Evolutionary conservation across 1,140 invertebrate species (phyloP).

Genomic region (Chironomus striatipennis): DNA sequence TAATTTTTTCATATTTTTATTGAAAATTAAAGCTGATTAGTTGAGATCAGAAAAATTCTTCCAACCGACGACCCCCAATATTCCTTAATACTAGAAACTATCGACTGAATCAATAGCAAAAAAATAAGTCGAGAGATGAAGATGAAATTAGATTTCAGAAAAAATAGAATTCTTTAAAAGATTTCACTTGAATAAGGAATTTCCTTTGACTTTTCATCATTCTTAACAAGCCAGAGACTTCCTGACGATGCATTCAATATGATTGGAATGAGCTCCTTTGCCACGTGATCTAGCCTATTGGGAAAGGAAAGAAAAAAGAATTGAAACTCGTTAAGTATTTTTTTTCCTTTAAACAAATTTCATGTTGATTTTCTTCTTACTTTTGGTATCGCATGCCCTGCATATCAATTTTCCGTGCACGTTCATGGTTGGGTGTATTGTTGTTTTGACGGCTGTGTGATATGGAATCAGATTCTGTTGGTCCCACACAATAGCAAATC

Average conservation of each 20-base stretch:
- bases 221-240: constrained; percentile 50
- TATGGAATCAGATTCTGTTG: constrained; percentile 40
- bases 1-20: no score
- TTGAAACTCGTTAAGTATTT: background rate
- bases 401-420: constrained; percentile 47
- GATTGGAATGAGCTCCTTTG: constrained; percentile 46
- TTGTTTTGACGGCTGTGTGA: constrained; percentile 25
- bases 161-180: background rate
- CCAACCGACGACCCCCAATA: no score
- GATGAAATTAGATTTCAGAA: no score
- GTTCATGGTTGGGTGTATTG: constrained; percentile 46
- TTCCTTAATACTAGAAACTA: no score
- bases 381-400: constrained; percentile 43
- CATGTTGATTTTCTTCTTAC: constrained; percentile 35
- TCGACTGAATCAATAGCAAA: no score
- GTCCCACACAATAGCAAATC: constrained; percentile 44
- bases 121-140: no score
- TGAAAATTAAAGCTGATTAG: no score
- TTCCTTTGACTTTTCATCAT: constrained; percentile 45
- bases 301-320: constrained; percentile 30
- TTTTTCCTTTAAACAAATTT: background rate
- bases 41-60: no score
- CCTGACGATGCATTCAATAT: constrained; percentile 47
- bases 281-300: constrained; percentile 46
- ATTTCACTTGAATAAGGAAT: constrained; percentile 25